phyloP scores from a whole-genome alignment of 2,888 invertebrate species.

The Syrphus vitripennis region DNA sequence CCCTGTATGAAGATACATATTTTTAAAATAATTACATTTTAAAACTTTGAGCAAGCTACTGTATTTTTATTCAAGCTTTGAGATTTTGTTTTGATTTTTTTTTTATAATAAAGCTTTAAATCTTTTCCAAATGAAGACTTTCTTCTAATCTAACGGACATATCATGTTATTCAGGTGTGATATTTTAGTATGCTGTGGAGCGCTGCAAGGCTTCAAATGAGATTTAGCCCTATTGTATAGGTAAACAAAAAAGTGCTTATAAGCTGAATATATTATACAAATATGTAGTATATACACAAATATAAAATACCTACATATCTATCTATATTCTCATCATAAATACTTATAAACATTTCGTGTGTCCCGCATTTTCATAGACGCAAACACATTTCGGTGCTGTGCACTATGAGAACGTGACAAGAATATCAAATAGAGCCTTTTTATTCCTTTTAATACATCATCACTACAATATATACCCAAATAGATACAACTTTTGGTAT shows the following conservation, averaged over 20 bases:
- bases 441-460: conserved; percentile 62
- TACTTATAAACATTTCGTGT: conserved; percentile 40
- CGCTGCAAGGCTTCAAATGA: conserved; percentile 28
- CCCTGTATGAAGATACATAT: too few relatives aligned
- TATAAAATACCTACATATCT: too few relatives aligned
- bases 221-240: conserved; percentile 41
- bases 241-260: not conserved
- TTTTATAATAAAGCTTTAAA: conserved; percentile 8
- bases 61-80: not conserved
- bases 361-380: conserved; percentile 65
- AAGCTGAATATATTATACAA: not conserved
- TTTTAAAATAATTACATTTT: too few relatives aligned
- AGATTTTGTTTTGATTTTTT: not conserved
- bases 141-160: not conserved
- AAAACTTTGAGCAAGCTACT: not conserved
- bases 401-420: conserved; percentile 65
- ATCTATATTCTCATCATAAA: conserved; percentile 31
- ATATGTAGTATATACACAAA: not conserved
- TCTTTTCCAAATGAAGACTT: conserved; percentile 21
- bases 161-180: conserved; percentile 43
- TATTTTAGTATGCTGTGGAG: conserved; percentile 44
- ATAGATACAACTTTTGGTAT: conserved; percentile 39
- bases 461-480: conserved; percentile 31
- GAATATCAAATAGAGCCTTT: conserved; percentile 32
- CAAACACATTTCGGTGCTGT: conserved; percentile 67